A percentile compares a stretch with the other conserved stretches of the same genome.
Evolutionary conservation across 2,797 vertebrate genomes (phyloP).

Genomic region (Danio albolineatus): DNA sequence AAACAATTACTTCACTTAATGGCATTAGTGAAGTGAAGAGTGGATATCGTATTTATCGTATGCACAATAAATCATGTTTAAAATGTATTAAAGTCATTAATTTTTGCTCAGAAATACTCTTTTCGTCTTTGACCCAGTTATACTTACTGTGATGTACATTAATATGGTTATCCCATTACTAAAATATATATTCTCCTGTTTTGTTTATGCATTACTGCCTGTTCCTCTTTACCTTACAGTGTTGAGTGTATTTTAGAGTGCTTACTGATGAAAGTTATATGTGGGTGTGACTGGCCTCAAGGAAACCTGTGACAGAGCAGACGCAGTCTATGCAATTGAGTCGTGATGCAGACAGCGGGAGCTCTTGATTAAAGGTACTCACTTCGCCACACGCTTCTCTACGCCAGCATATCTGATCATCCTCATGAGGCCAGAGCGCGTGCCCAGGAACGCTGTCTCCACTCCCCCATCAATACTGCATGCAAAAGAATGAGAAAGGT

Average conservation of each 20-base stretch:
- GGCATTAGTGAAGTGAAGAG: too few species aligned
- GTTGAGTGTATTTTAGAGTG: neutral
- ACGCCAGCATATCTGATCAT: conserved; percentile 83
- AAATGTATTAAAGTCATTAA: too few species aligned
- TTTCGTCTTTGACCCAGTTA: too few species aligned
- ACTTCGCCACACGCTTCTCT: conserved; percentile 88
- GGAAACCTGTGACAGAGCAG: neutral
- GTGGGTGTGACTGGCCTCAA: neutral
- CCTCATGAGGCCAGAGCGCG: conserved; percentile 90
- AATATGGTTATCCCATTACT: neutral
- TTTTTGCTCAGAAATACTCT: too few species aligned
- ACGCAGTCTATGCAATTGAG: neutral
- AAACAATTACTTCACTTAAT: too few species aligned
- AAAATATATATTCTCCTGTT: conserved; percentile 2
- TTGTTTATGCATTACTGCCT: neutral
- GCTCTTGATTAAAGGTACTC: conserved; percentile 65
- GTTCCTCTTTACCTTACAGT: neutral
- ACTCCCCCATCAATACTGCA: conserved; percentile 81
- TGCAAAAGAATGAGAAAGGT: conserved; percentile 18
- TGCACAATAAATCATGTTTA: too few species aligned
- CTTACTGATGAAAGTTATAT: neutral
- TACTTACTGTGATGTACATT: neutral
- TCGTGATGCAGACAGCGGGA: neutral
- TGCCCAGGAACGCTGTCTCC: conserved; percentile 92
- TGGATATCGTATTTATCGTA: too few species aligned